A percentile compares a stretch with the other conserved stretches of the same genome.
phyloP scores from a whole-genome alignment of 2,888 invertebrate genomes.

The Rhimphoctona megacephalus region DNA sequence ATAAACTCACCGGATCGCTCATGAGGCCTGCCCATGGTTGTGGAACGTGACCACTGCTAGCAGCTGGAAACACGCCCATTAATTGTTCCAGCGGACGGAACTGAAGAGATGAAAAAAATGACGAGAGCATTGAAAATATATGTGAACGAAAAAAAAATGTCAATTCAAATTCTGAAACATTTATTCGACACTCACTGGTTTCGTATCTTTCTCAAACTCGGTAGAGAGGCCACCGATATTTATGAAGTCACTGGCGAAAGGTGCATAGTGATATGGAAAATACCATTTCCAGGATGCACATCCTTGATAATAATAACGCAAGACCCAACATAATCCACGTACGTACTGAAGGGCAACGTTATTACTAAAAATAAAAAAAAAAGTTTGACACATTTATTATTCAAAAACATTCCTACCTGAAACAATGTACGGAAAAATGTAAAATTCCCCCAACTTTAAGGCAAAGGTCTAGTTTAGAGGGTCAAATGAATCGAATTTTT shows the following conservation, averaged over 20 bases:
- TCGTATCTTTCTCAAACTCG: slow-evolving; percentile 94
- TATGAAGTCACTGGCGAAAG: slow-evolving; percentile 99
- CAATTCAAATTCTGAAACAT: background rate
- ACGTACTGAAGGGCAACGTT: slow-evolving; percentile 98
- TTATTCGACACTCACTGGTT: slow-evolving; percentile 89
- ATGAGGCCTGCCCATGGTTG: slow-evolving; percentile 96
- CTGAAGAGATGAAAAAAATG: slow-evolving; percentile 85
- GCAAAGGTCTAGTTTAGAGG: too few species aligned
- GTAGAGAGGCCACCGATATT: slow-evolving; percentile 94
- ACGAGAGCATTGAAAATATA: background rate
- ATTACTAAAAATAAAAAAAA: slow-evolving; percentile 85
- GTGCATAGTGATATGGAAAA: slow-evolving; percentile 99
- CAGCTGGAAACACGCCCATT: slow-evolving; percentile 99
- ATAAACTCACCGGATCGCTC: slow-evolving; percentile 91
- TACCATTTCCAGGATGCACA: slow-evolving; percentile 99
- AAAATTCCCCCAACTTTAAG: background rate
- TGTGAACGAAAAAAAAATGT: slow-evolving; percentile 13
- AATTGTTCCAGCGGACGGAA: slow-evolving; percentile 99
- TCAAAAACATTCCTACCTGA: background rate
- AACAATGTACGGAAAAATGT: background rate
- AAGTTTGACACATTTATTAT: slow-evolving; percentile 15
- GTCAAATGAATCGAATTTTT: too few species aligned
- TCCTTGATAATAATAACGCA: slow-evolving; percentile 99
- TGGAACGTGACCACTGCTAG: slow-evolving; percentile 97
- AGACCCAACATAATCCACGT: slow-evolving; percentile 98